A percentile compares a stretch with the other conserved stretches of the same genome.
Conservation (phyloP, 2,113 vertebrate genomes). For the Clarias batrachus region DNA sequence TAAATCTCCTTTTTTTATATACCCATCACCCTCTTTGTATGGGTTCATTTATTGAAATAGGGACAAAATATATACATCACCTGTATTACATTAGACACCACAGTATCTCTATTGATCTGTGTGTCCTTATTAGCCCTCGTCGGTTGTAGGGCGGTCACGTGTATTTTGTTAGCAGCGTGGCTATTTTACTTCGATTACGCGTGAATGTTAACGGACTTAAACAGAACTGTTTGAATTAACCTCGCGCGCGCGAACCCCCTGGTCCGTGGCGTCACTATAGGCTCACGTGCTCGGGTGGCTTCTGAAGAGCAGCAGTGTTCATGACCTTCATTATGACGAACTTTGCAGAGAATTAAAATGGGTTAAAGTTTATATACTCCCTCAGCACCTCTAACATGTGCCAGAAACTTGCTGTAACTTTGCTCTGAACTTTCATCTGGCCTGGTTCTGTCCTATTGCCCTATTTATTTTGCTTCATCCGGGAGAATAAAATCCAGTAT, state of each 20-base stretch:
- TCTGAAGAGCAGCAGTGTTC: not conserved
- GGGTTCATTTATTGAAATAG: not conserved
- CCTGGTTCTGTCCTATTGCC: not conserved
- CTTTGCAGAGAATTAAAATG: not conserved
- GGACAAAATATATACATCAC: not conserved
- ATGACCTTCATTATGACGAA: not conserved
- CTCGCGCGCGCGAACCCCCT: not conserved
- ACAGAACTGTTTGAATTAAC: not conserved
- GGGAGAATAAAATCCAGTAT: no score
- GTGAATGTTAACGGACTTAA: not conserved
- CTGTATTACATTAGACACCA: not conserved
- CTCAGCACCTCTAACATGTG: not conserved
- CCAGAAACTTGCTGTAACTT: not conserved
- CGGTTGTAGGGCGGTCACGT: no score
- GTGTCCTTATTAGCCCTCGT: not conserved
- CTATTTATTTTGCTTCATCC: not conserved
- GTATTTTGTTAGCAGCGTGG: slow-evolving; percentile 3
- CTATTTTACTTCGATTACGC: not conserved
- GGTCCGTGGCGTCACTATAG: not conserved
- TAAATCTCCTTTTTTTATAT: not conserved
- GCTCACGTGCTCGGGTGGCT: not conserved
- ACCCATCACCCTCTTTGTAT: not conserved
- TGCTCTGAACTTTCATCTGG: not conserved
- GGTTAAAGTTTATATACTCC: not conserved
- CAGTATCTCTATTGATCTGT: not conserved